Conservation (phyloP, 2,888 invertebrate species). For the Dinocampus coccinellae region DNA sequence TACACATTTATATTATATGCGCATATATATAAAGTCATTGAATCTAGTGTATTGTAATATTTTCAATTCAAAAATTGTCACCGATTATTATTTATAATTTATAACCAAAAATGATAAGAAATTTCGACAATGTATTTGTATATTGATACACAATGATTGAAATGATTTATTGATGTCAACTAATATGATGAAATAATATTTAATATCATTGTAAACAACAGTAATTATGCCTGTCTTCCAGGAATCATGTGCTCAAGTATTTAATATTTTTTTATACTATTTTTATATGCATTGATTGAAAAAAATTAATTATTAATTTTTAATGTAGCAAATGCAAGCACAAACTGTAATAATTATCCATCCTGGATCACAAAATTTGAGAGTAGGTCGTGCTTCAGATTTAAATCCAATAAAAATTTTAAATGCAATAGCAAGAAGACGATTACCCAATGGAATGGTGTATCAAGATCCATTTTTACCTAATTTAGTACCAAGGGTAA, state of each 20-base stretch:
- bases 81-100: no score
- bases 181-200: no score
- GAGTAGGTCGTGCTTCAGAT: slow-evolving; percentile 93
- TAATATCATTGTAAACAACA: no score
- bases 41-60: no score
- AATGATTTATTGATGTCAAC: no score
- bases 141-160: no score
- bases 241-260: slow-evolving; percentile 65
- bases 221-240: slow-evolving; percentile 65
- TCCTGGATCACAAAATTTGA: slow-evolving; percentile 90
- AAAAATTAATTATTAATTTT: slow-evolving; percentile 25
- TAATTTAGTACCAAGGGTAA: slow-evolving; percentile 73
- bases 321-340: slow-evolving; percentile 78
- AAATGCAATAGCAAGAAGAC: slow-evolving; percentile 84
- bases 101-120: no score
- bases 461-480: slow-evolving; percentile 79
- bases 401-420: slow-evolving; percentile 86
- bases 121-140: no score
- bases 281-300: neutral
- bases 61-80: no score
- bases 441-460: slow-evolving; percentile 68
- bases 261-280: neutral
- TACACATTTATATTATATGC: no score
- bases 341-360: slow-evolving; percentile 93
- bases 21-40: no score